Base-by-base conservation (phyloP, 2,888 invertebrate species). In the Altica lythri region DNA sequence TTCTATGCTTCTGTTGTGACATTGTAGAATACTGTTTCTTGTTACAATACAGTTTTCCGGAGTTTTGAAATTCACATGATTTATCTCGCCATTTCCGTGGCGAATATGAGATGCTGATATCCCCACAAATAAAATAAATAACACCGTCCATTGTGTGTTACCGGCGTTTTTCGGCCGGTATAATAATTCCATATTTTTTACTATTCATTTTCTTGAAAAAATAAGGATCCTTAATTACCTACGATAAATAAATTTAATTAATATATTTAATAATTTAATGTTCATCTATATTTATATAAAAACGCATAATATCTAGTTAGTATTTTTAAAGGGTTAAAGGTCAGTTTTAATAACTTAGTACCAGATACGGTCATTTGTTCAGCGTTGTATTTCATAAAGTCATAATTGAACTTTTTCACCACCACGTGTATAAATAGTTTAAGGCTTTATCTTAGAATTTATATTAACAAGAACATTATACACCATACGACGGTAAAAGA, bases 91-190 rank as follows among this genome's bases (percentile, higher is more conserved):
- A 63, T 62, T 59, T 49, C 65, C 66, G 60, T 68, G 69, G 29
- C 72, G 66, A 42, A 68, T 67, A 58, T 69, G 68, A 32, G 62
- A 57, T 19, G 62, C 54, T 42, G 59, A 47, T 30, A 60, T 59
- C 44, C 55, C 50, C 19, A 56, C 46, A 44, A 60, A 58, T 22
- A 68, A 43, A 37, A 63, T 32, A 42, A 64, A 45, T 38, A 65
- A 35, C 34, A 69, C 49, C 27, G 59, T 51, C 59, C 63, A 64
- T 61, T 34, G 40, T 32, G 58, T 53, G 30, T 48, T 53, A 60
- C 67, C 68, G 67, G 68, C 68, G 61, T 57, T 46, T 55, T 60
- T 69, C 66, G 71, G 67, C 71, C 72, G 71, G 71, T 62, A 57
- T 62, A 64, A 53, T 52, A 51, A 56, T 59, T 63, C 74, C 75